Evolutionary conservation across 92 coral and sea anemone species (phyloP), one percentile per base, ranked within the genome.

Genomic region (Bergia sp.): DNA sequence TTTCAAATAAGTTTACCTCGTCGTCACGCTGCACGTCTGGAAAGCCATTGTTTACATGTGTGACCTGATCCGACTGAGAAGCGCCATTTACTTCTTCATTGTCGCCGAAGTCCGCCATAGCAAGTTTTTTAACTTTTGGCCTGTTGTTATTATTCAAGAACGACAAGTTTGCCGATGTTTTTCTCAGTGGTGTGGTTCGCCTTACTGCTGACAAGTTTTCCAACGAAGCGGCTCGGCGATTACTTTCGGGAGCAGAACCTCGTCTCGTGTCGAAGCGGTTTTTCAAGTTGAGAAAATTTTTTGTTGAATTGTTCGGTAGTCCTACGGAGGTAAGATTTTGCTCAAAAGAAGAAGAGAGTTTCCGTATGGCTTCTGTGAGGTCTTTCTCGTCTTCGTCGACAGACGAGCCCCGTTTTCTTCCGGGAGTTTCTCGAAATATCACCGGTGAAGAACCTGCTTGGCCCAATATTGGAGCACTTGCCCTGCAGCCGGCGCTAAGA

Each of bases 321-420:
- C 87, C 87, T 11, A 84, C 79, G 42, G 87, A 29, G 5, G 79
- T 76, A n/a, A 84, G 87, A 73, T 84, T 84, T 84, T 84, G 87
- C 61, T 84, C 87, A 69, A 84, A 79, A 43, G 87, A 84, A 3
- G 87, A 84, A 0, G 87, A 84, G 75, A 84, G 87, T 47, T 84
- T 45, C 23, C 43, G 29, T 36, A 84, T 84, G 10, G 87, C 87
- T 21, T 84, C 87, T 45, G 87, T 84, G 15, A 84, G 87, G 67
- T 84, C 87, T 72, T 84, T 84, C 74, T 84, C 87, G 87, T 84
- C 87, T 20, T 84, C 87, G 87, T 84, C 65, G 39, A 79, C 82
- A n/a, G 47, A 36, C 7, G 79, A 84, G 50, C 87, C 45, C 23
- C 87, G 79, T 37, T 84, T 84, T 47, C 78, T 47, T 45, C 87